Evolutionary conservation across 2,797 vertebrate genomes (phyloP), one percentile per base, ranked within the genome.

Genomic region (Morelia viridis): DNA sequence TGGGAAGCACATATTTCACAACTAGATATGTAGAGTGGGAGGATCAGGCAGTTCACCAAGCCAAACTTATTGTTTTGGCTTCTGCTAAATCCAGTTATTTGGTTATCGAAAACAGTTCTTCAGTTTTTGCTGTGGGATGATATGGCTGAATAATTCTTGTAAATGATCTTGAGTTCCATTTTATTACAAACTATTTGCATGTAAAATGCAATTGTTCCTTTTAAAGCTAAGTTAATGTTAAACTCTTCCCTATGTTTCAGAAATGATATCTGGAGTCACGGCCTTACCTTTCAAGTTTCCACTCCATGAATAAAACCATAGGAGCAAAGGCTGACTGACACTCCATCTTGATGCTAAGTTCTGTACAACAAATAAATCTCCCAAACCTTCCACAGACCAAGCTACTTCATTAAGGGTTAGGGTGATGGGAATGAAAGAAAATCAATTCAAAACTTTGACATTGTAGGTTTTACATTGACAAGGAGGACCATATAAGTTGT

Each of bases 351-450:
- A 96, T 94, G 94, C 93, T 95, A 95, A 90, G 50, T 93, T 96
- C 88, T 90, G 90, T 95, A 94, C 93, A 97, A 96, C 90, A 95
- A 96, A 97, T 96, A 96, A 96, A 97, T 97, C 94, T 96, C 93
- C 61, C 61, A 87, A 88, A 96, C 96, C 0, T 92, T 96, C 93
- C 94, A 92, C 91, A 96, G 94, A 95, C 93, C 86, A 93, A 94
- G 93, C 88, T 95, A 96, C 94, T 92, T 97, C 96, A 96, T 97
- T 97, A 97, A 96, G 91, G 96, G 88, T 93, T 96, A 87, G 0
- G 62, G 93, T 94, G 95, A 89, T 91, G 90, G 90, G 86, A 96
- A 93, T 94, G 94, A 97, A 95, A 91, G 86, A 90, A 94, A 97
- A 97, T 97, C 92, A 96, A 93, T 96, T 94, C 24, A 91, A 88